Percentiles rank a stretch among this genome's conserved stretches.
Evolutionary conservation across 2,113 vertebrate genomes (phyloP).

Genomic region (Urocolius indicus): DNA sequence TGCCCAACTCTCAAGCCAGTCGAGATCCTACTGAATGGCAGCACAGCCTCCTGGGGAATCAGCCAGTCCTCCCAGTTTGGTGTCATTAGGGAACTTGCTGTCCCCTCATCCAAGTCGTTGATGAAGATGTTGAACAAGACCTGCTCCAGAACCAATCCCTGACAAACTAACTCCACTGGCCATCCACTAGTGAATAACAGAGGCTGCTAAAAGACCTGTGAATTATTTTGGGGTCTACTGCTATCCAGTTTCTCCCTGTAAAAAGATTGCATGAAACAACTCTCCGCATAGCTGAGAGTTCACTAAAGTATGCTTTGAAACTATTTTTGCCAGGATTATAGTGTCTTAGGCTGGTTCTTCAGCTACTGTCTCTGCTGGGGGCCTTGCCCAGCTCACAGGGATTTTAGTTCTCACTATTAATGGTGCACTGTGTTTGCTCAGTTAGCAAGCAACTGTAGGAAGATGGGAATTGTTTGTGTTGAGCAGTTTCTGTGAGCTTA

Average conservation of each 20-base stretch:
- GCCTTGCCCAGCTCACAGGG: background rate
- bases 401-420: background rate
- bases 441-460: background rate
- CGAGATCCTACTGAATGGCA: too few relatives aligned
- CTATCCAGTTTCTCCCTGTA: background rate
- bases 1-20: too few relatives aligned
- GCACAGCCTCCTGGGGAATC: too few relatives aligned
- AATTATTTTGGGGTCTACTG: background rate
- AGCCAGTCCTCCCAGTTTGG: too few relatives aligned
- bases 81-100: too few relatives aligned
- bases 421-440: background rate
- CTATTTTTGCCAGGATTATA: background rate
- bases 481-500: background rate
- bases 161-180: too few relatives aligned
- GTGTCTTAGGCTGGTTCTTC: background rate
- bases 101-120: too few relatives aligned
- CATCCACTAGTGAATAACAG: background rate
- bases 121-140: too few relatives aligned
- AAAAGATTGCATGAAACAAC: background rate
- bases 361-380: background rate
- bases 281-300: background rate
- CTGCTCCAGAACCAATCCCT: too few relatives aligned
- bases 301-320: slow-evolving; percentile 12
- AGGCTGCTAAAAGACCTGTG: background rate
- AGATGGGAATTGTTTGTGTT: background rate